Evolutionary conservation across 2,797 vertebrate species (phyloP), one percentile per base, ranked within the genome.

Genomic region (Pelodytes ibericus): DNA sequence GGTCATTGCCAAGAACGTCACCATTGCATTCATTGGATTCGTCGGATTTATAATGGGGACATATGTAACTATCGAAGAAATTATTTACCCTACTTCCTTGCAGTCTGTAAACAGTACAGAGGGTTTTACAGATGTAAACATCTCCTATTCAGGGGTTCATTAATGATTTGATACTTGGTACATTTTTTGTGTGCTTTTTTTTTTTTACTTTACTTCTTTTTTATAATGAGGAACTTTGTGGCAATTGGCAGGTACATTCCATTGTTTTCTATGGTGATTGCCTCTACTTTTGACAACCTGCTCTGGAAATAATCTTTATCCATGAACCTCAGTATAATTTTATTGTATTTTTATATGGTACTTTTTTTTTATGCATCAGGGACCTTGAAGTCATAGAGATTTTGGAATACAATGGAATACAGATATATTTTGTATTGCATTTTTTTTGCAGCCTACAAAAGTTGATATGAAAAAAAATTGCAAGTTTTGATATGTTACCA

Each of bases 41-140:
- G 81, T 91, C 8, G 94, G 95, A 51, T 95, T 96, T 84, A 74
- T 95, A 65, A 83, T 93, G 0, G 95, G 95, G 15, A 94, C 93
- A 0, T 96, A 95, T 0, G 92, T 94, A 63, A 93, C 92, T 0
- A 80, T 96, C 75, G 90, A 91, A 75, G 94, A 96, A 88, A 92
- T 95, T 0, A 68, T 95, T 71, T 92, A 88, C 81, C 91, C 93
- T 0, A 64, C 86, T 2, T 36, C 3, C 53, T 39, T 47, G 71
- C 20, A 72, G 6, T 26, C 57, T 13, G 4, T 57, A 11, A 88
- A 86, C 0, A 0, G 64, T 15, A 79, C 85, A 0, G 84, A 74
- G 2, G 81, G 20, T 7, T 57, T 81, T 65, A 47, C 47, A 3
- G 80, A 68, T 75, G 57, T 83, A 26, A 91, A 87, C 78, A 75